Percentiles rank a stretch among this genome's conserved stretches.
Evolutionary conservation across 2,888 invertebrate species (phyloP).

Genomic region (Halictus ligatus): DNA sequence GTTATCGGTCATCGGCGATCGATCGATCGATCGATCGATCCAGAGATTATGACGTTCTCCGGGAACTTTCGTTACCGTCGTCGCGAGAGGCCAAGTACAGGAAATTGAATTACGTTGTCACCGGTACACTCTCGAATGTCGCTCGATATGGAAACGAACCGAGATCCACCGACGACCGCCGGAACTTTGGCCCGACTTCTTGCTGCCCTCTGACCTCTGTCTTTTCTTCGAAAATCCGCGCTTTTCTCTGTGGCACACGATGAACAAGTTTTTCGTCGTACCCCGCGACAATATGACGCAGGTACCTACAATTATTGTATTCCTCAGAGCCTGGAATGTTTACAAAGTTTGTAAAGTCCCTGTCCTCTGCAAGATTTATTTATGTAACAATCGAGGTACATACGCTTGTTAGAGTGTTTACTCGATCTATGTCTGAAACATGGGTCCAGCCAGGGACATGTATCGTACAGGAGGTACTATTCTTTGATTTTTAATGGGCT

Average conservation of each 20-base stretch:
- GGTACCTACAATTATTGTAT: too few relatives aligned
- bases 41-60: slow-evolving; percentile 30
- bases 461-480: too few relatives aligned
- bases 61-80: slow-evolving; percentile 56
- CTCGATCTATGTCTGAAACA: too few relatives aligned
- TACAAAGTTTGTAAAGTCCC: too few relatives aligned
- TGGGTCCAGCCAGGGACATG: too few relatives aligned
- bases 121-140: slow-evolving; percentile 62
- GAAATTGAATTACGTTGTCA: slow-evolving; percentile 71
- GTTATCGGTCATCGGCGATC: slow-evolving; percentile 65
- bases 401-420: too few relatives aligned
- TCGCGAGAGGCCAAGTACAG: slow-evolving; percentile 41
- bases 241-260: neutral
- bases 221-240: neutral
- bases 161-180: slow-evolving; percentile 55
- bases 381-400: too few relatives aligned
- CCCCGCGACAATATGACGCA: too few relatives aligned
- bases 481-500: too few relatives aligned
- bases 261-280: neutral
- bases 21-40: slow-evolving; percentile 20
- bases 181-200: slow-evolving; percentile 41
- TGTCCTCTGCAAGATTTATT: too few relatives aligned
- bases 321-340: too few relatives aligned
- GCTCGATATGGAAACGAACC: slow-evolving; percentile 71
- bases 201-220: slow-evolving; percentile 26